These are phyloP conservation scores for Boulengeromyrus knoepffleri DNA, from an alignment of 2,113 vertebrate genomes.

Conservation along the genomic window DNA sequence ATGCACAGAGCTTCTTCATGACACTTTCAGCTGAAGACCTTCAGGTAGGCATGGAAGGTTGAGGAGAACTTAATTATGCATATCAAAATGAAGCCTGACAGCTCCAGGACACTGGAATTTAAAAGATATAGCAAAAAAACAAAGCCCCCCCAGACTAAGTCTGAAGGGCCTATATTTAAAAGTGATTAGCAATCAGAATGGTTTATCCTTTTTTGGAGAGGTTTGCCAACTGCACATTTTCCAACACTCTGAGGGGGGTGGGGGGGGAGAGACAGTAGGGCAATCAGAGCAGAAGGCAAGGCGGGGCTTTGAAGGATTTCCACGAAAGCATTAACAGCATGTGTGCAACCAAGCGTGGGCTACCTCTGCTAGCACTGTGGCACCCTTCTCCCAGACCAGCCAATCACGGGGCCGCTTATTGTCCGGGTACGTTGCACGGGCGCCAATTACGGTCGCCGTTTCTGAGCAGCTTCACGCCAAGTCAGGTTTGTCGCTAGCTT, in stretches of 20 bases:
- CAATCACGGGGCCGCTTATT: background rate
- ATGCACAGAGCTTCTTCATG: background rate
- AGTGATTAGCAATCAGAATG: background rate
- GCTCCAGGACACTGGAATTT: background rate
- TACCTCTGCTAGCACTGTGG: background rate
- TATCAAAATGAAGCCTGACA: background rate
- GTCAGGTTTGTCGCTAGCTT: background rate
- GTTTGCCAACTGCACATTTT: background rate
- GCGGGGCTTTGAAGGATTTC: background rate
- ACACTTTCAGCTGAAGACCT: background rate
- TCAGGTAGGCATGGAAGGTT: background rate
- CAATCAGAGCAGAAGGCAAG: background rate
- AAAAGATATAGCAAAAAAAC: background rate
- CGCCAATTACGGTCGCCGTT: background rate
- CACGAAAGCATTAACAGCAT: background rate
- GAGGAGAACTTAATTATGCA: background rate
- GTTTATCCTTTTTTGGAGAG: background rate
- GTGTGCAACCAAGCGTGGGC: background rate
- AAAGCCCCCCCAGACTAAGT: background rate
- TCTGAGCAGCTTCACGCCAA: background rate
- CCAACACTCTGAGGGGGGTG: background rate
- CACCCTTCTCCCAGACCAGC: background rate
- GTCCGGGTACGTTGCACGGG: background rate
- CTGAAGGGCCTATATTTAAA: background rate
- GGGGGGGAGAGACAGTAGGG: background rate